Conservation (phyloP, 2,888 invertebrate genomes). For the Latrodectus hesperus region DNA sequence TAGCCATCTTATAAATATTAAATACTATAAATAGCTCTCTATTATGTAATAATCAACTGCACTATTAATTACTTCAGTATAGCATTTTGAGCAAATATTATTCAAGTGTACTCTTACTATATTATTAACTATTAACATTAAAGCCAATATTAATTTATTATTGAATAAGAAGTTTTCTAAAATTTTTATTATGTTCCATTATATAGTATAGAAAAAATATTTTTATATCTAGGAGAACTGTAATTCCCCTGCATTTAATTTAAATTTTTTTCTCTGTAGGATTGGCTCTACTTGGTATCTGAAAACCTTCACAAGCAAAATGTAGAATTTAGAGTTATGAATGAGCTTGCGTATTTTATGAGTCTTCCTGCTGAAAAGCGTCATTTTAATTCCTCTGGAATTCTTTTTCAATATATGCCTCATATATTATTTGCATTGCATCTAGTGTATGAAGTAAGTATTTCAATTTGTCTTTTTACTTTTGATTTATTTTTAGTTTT, state of each 20-base stretch:
- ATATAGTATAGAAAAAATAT: too few relatives aligned
- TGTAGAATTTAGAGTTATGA: slow-evolving; percentile 21
- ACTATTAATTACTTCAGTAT: too few relatives aligned
- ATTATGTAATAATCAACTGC: too few relatives aligned
- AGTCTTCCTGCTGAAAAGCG: slow-evolving; percentile 68
- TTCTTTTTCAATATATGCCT: slow-evolving; percentile 84
- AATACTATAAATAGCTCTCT: too few relatives aligned
- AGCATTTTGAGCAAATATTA: background rate
- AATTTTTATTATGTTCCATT: too few relatives aligned
- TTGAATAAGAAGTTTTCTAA: too few relatives aligned
- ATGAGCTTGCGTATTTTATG: background rate
- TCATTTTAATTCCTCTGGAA: slow-evolving; percentile 80
- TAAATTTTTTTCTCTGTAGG: slow-evolving; percentile 74
- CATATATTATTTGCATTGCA: slow-evolving; percentile 88
- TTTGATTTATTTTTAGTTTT: too few relatives aligned
- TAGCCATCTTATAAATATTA: too few relatives aligned
- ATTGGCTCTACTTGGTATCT: slow-evolving; percentile 85
- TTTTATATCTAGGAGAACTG: too few relatives aligned
- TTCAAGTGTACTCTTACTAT: background rate
- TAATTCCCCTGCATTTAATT: too few relatives aligned
- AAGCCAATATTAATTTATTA: too few relatives aligned
- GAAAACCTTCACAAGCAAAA: slow-evolving; percentile 78
- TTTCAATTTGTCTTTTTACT: slow-evolving; percentile 3
- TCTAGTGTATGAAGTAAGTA: slow-evolving; percentile 85
- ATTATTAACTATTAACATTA: background rate